Percentiles rank a stretch among this genome's conserved stretches.
phyloP scores from a whole-genome alignment of 2,888 invertebrate species.

The Phrixothrix hirtus region DNA sequence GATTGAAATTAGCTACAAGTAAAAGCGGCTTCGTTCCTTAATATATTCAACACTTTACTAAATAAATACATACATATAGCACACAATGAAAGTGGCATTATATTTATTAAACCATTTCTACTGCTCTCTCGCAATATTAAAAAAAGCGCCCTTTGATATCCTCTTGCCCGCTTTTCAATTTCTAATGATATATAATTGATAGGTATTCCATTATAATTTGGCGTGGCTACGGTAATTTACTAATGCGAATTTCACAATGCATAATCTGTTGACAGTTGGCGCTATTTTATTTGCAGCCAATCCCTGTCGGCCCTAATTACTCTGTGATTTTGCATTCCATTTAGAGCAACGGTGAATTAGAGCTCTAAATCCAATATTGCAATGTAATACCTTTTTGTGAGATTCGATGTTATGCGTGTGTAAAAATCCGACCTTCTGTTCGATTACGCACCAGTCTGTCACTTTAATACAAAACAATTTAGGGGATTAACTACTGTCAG shows the following conservation, averaged over 20 bases:
- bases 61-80: too few relatives aligned
- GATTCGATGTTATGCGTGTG: slow-evolving; percentile 15
- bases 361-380: slow-evolving; percentile 20
- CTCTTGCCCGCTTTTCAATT: slow-evolving; percentile 5
- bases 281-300: slow-evolving; percentile 40
- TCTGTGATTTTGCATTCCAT: slow-evolving; percentile 44
- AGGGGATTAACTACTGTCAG: slow-evolving; percentile 36
- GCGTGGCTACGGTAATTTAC: slow-evolving; percentile 40
- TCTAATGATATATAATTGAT: slow-evolving; percentile 11
- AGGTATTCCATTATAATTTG: slow-evolving; percentile 35
- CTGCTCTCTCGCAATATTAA: neutral
- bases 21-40: too few relatives aligned
- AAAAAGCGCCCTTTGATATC: neutral
- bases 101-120: neutral
- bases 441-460: slow-evolving; percentile 28
- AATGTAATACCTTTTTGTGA: slow-evolving; percentile 24
- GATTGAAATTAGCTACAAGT: too few relatives aligned
- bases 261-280: slow-evolving; percentile 27
- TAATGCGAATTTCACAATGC: slow-evolving; percentile 35
- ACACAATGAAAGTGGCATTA: too few relatives aligned
- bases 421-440: slow-evolving; percentile 30
- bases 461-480: slow-evolving; percentile 36
- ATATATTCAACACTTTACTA: too few relatives aligned
- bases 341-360: slow-evolving; percentile 31
- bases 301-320: slow-evolving; percentile 44